Percentiles rank a stretch among this genome's conserved stretches.
These are phyloP conservation scores for Engystomops pustulosus DNA, from an alignment of 2,113 vertebrate species.

Conservation along the genomic window DNA sequence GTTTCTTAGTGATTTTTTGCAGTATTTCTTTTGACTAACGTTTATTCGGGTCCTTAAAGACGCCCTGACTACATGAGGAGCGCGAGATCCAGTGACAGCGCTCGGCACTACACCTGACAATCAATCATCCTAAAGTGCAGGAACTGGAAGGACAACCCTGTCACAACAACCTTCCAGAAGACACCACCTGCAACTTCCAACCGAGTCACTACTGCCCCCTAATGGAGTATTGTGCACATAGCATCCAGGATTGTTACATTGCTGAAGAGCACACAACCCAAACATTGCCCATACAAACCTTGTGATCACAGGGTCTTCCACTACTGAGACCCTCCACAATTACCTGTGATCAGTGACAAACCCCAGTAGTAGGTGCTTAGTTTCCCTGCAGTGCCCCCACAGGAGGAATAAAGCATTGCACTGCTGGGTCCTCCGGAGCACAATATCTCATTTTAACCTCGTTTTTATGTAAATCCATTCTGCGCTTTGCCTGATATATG, in stretches of 20 bases:
- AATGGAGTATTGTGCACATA: conserved; percentile 11
- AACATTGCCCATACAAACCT: too few relatives aligned
- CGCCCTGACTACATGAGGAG: background rate
- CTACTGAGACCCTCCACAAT: too few relatives aligned
- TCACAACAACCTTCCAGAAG: conserved; percentile 6
- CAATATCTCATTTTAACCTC: too few relatives aligned
- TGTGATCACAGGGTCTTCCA: too few relatives aligned
- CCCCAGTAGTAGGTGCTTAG: too few relatives aligned
- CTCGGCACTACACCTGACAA: background rate
- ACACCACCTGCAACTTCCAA: background rate
- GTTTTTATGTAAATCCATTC: background rate
- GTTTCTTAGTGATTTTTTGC: background rate
- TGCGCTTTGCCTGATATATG: background rate
- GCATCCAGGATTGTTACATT: too few relatives aligned
- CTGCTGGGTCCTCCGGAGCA: too few relatives aligned
- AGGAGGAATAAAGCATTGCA: too few relatives aligned
- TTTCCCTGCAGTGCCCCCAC: too few relatives aligned
- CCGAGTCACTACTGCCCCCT: conserved; percentile 26
- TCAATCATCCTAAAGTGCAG: conserved; percentile 25
- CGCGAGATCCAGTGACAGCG: conserved; percentile 27
- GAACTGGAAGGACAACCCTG: conserved; percentile 8
- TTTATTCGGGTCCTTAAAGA: background rate
- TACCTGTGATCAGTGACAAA: too few relatives aligned
- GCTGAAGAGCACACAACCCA: too few relatives aligned
- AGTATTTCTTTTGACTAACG: background rate